Evolutionary conservation across 2,888 invertebrate species (phyloP), one percentile per base, ranked within the genome.

Genomic region (Helobdella robusta): DNA sequence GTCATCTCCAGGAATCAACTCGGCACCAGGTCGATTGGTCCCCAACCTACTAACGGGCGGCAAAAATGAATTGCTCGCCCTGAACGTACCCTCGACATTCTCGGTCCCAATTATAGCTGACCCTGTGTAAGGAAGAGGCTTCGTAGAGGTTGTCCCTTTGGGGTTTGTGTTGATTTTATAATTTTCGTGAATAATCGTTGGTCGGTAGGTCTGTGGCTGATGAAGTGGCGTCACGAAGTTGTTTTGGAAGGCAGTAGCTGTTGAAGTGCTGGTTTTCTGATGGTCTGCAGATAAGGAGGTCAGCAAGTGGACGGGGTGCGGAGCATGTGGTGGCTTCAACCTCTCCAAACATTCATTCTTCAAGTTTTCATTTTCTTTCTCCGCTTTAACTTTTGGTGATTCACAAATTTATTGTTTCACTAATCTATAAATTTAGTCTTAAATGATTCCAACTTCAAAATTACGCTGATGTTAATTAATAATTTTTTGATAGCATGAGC

Each of bases 101-200:
- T 30, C 32, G 28, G n/a, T 32, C 8, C 56, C 56, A 1, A 56
- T 28, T n/a, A 56, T 6, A 28, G 56, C 56, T 3, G 56, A 56
- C 32, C 56, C 56, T 18, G 56, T 56, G 32, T 56, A 56, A 6
- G 56, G n/a, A n/a, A n/a, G n/a, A n/a, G n/a, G n/a, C n/a, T n/a
- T n/a, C n/a, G n/a, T n/a, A n/a, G n/a, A n/a, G n/a, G n/a, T n/a
- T n/a, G n/a, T n/a, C n/a, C n/a, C n/a, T n/a, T n/a, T 25, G 8
- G 56, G 56, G n/a, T 56, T 56, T 1, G 56, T 4, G 8, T 56
- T 56, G 56, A 56, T 56, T n/a, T 56, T 28, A 30, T 56, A 56
- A 28, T 56, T 56, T 56, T 56, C 30, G 5, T 56, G 56, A 32
- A 25, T 30, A 28, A 56, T 56, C n/a, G 30, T 32, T n/a, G 56